Conservation (phyloP, 1,140 invertebrate genomes). For the Cherax destructor region DNA sequence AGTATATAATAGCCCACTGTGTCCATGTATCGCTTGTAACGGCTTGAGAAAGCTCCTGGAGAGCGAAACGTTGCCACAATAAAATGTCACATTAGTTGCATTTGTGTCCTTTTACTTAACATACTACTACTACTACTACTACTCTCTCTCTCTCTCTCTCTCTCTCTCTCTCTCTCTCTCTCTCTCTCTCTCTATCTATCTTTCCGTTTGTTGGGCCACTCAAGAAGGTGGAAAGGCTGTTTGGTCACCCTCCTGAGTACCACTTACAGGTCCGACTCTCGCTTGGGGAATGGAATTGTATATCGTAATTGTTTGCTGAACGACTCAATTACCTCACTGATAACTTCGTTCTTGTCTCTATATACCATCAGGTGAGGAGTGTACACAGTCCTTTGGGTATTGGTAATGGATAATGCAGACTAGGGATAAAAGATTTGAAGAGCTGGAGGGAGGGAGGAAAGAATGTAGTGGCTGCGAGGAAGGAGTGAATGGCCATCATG, state of each 20-base stretch:
- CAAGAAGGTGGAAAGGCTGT: background rate
- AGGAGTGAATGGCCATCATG: background rate
- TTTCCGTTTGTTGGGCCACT: background rate
- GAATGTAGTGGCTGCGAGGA: background rate
- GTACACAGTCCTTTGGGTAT: too few species aligned
- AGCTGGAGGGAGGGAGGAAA: background rate
- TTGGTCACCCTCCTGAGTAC: background rate
- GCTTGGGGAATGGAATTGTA: slow-evolving; percentile 1
- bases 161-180: background rate
- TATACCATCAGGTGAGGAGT: background rate
- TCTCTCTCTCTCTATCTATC: background rate
- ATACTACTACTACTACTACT: background rate
- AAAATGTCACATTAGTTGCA: too few species aligned
- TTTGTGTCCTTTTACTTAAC: too few species aligned
- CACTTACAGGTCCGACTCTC: background rate
- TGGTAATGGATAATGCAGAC: too few species aligned
- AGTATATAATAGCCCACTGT: too few species aligned
- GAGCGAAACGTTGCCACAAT: too few species aligned
- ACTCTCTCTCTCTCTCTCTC: background rate
- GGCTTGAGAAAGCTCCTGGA: too few species aligned
- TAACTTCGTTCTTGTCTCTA: slow-evolving; percentile 12
- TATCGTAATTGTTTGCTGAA: slow-evolving; percentile 27
- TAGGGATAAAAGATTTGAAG: too few species aligned
- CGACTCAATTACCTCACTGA: slow-evolving; percentile 27
- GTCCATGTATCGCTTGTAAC: too few species aligned